Conservation (phyloP, 2,888 invertebrate genomes). For the Aromia moschata region DNA sequence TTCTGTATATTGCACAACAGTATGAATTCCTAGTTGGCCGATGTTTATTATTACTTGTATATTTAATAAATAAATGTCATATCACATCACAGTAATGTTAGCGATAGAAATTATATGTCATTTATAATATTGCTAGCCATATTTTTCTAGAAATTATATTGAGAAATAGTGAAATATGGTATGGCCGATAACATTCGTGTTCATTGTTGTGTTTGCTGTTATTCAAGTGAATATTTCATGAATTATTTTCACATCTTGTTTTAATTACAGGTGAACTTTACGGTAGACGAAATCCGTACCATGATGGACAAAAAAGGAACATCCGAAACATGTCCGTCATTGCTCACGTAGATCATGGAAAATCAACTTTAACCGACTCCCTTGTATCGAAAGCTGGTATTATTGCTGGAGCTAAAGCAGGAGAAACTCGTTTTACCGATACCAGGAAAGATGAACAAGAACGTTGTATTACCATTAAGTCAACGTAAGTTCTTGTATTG, state of each 20-base stretch:
- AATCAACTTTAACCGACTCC: conserved; percentile 99
- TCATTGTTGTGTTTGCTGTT: not conserved
- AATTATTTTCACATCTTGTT: conserved; percentile 7
- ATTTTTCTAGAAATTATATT: not conserved
- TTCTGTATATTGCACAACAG: conserved; percentile 60
- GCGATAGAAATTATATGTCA: too few relatives aligned
- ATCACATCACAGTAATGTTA: too few relatives aligned
- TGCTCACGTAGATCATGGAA: conserved; percentile 99
- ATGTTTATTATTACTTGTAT: conserved; percentile 40
- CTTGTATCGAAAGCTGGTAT: conserved; percentile 99
- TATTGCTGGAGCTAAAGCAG: conserved; percentile 98
- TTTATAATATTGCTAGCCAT: too few relatives aligned
- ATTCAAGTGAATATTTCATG: not conserved
- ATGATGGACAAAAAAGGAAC: conserved; percentile 99
- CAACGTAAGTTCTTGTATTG: conserved; percentile 78
- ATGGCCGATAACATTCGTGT: not conserved
- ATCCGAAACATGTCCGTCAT: conserved; percentile 99
- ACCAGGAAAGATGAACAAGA: conserved; percentile 99
- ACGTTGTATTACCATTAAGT: conserved; percentile 99
- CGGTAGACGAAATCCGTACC: conserved; percentile 98
- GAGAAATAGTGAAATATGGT: conserved; percentile 24
- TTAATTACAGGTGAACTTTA: conserved; percentile 94
- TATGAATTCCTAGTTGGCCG: conserved; percentile 48
- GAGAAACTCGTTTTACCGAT: conserved; percentile 99
- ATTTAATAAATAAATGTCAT: too few relatives aligned